These are phyloP conservation scores for Caenorhabditis parvicauda DNA, from an alignment of 2,888 invertebrate species.

Conservation along the genomic window DNA sequence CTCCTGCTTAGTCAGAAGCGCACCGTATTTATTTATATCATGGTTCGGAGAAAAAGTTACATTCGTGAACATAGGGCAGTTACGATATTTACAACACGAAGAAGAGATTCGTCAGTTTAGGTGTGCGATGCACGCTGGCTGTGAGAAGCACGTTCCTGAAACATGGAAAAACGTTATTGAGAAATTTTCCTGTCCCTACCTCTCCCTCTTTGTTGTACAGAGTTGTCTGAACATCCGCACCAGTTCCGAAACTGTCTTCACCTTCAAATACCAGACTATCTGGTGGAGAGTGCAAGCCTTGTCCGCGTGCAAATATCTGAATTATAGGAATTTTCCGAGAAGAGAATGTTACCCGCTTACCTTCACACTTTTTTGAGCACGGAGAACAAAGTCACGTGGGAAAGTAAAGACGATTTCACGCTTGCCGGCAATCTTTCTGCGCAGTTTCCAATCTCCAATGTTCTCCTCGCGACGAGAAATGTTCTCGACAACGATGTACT, in stretches of 20 bases:
- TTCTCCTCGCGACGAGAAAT: slow-evolving; percentile 62
- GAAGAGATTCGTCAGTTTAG: no score
- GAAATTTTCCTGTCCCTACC: slow-evolving; percentile 32
- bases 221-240: slow-evolving; percentile 60
- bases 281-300: slow-evolving; percentile 57
- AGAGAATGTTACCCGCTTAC: slow-evolving; percentile 11
- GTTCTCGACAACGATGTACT: slow-evolving; percentile 64
- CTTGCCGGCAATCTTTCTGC: slow-evolving; percentile 63
- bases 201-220: slow-evolving; percentile 62
- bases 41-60: no score
- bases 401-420: slow-evolving; percentile 54
- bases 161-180: neutral
- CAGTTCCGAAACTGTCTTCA: slow-evolving; percentile 61
- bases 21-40: no score
- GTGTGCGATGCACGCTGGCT: slow-evolving; percentile 47
- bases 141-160: slow-evolving; percentile 59
- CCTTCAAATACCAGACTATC: slow-evolving; percentile 59
- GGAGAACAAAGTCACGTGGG: slow-evolving; percentile 47
- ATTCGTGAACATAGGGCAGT: no score
- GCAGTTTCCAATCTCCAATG: slow-evolving; percentile 63
- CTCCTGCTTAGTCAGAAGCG: no score
- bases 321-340: slow-evolving; percentile 6
- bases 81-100: no score
- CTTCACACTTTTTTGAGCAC: slow-evolving; percentile 53
- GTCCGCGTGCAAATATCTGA: slow-evolving; percentile 60